Evolutionary conservation across 37 sponge, comb jelly and placozoan genomes (phyloP), one percentile per base, ranked within the genome.

Genomic region (Halichondria panicea): DNA sequence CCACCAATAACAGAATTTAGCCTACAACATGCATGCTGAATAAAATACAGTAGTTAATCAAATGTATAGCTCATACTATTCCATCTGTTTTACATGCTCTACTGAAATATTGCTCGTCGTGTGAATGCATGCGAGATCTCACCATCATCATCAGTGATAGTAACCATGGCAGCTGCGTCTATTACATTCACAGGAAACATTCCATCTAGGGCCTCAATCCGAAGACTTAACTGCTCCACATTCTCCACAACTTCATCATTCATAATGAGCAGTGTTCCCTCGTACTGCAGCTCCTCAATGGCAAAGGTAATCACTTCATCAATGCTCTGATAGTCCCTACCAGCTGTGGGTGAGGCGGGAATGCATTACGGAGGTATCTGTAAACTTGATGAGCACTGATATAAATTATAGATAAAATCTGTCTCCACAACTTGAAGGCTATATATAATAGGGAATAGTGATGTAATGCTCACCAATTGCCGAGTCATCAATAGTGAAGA

Each of bases 141-240:
- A 69, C 80, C 44, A 59, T 79, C 80, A 58, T 79, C 60, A 32
- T 79, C 80, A 22, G 8, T 59, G 48, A 79, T 79, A 2, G 28
- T 33, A 3, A 79, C 32, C 0, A 60, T 79, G 2, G 48, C 58
- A 3, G 45, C 27, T 46, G 25, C 60, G 33, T 69, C 45, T 31
- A 46, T 18, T 0, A 79, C 80, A 27, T 44, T 48, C 7, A 68
- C 70, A 21, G 80, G 80, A 13, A 79, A 79, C 13, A 44, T 8
- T 11, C 80, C 80, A 31, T 18, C 37, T 0, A 69, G 21, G 4
- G 68, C 43, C 39, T 38, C 43, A 41, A 79, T 79, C 4, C 42
- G 0, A 15, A 35, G 70, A 60, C 33, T 70, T 11, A 79, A 68
- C 30, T 22, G 24, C 70, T 68, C 68, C 45, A 40, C 42, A 24